These are phyloP conservation scores for Marasmarcha lunaedactyla DNA, from an alignment of 2,888 invertebrate genomes.

Conservation along the genomic window DNA sequence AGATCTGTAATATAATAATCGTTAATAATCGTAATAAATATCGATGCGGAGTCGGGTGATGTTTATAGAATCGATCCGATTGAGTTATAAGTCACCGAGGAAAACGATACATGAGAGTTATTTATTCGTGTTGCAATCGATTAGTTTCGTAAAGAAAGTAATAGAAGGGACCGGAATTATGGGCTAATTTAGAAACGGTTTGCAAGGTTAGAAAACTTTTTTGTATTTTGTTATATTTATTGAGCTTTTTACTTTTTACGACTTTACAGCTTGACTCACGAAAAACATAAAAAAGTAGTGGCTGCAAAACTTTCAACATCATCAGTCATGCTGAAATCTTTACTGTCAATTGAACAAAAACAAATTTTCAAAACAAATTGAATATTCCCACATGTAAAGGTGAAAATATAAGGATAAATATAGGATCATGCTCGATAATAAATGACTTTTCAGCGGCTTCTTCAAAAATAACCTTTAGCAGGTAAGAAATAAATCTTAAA, in stretches of 20 bases:
- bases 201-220: no score
- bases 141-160: slow-evolving; percentile 33
- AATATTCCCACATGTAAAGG: slow-evolving; percentile 64
- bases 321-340: slow-evolving; percentile 56
- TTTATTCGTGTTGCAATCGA: slow-evolving; percentile 41
- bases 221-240: no score
- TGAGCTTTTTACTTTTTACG: no score
- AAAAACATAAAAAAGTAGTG: no score
- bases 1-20: slow-evolving; percentile 13
- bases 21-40: slow-evolving; percentile 38
- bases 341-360: slow-evolving; percentile 66
- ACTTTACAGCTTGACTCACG: no score
- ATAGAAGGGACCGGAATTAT: slow-evolving; percentile 14
- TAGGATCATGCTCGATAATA: slow-evolving; percentile 43
- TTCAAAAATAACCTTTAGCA: slow-evolving; percentile 23
- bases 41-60: slow-evolving; percentile 24
- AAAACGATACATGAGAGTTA: slow-evolving; percentile 31
- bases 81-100: slow-evolving; percentile 46
- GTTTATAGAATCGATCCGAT: slow-evolving; percentile 32
- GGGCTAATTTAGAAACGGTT: no score
- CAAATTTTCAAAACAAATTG: slow-evolving; percentile 64
- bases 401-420: slow-evolving; percentile 66
- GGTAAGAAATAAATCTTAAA: slow-evolving; percentile 18
- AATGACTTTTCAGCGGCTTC: slow-evolving; percentile 32
- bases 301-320: slow-evolving; percentile 24